Evolutionary conservation across 1,140 invertebrate genomes (phyloP).

Genomic region (Hyles euphorbiae): DNA sequence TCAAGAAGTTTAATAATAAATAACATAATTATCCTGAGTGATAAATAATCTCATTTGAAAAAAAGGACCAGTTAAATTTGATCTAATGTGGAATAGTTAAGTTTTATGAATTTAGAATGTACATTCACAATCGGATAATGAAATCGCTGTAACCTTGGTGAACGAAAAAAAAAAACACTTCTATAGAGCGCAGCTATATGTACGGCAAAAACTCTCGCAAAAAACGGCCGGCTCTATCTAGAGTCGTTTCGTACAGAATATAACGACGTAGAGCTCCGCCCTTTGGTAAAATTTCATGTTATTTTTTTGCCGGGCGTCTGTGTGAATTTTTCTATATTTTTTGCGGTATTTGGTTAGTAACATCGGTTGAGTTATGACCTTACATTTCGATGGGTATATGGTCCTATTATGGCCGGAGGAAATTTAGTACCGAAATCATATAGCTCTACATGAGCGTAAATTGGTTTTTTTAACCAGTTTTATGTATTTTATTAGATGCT

Average conservation of each 20-base stretch:
- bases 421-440: too few species aligned
- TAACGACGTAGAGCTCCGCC: slow-evolving; percentile 53
- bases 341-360: not conserved
- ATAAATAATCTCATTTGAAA: too few species aligned
- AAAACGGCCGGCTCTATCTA: slow-evolving; percentile 43
- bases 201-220: slow-evolving; percentile 54
- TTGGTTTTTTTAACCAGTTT: too few species aligned
- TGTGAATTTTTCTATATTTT: not conserved
- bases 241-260: slow-evolving; percentile 44
- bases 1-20: too few species aligned
- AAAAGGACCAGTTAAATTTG: too few species aligned
- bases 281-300: slow-evolving; percentile 34
- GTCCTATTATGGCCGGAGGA: too few species aligned
- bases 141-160: slow-evolving; percentile 42
- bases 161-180: slow-evolving; percentile 50
- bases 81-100: too few species aligned
- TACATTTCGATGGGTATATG: too few species aligned
- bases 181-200: slow-evolving; percentile 34
- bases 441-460: too few species aligned
- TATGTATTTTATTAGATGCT: too few species aligned
- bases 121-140: slow-evolving; percentile 14
- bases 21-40: too few species aligned
- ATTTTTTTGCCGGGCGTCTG: slow-evolving; percentile 16
- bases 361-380: too few species aligned
- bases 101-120: slow-evolving; percentile 1